Base-by-base conservation (phyloP, 2,888 invertebrate genomes). In the Rotaria socialis region DNA sequence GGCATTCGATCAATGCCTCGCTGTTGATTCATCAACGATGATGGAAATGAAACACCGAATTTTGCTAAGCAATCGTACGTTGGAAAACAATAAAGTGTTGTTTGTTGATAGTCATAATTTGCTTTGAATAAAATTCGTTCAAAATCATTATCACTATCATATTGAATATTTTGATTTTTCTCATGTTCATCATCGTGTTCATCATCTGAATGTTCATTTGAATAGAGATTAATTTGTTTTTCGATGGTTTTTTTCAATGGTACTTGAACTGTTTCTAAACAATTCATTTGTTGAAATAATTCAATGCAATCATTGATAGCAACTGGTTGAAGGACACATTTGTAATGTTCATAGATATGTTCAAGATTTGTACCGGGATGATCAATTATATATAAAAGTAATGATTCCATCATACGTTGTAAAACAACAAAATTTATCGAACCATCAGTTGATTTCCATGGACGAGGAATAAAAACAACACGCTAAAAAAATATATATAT, bases 251-350 rank as follows among this genome's bases (percentile, higher is more conserved):
- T 35, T 41, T 27, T 67, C 19, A 67, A 67, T 67, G 67, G 27
- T 67, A 67, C 67, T 41, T 35, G 67, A 67, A 35, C 67, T 19
- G 67, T 67, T 67, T 67, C 67, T 67, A 67, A 67, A 41, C 67
- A 67, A 67, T 67, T 67, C 67, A 67, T 67, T 35, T 67, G 67
- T 67, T 67, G 67, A 67, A 67, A 67, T 67, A 67, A 67, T 67
- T 67, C 67, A 67, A 67, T 67, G 35, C 67, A 67, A 67, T 67
- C 67, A 41, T 67, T 27, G 2, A 67, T 67, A 16, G 67, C 67
- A 16, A 67, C 67, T 41, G 67, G 67, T 67, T 67, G 67, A 35
- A 67, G 67, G 16, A 67, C 67, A 67, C 67, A 67, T 67, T 67
- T 67, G 19, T 67, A 67, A 67, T 67, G 67, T 41, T 67, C 67